These are phyloP conservation scores for Scrobipalpa atriplicella DNA, from an alignment of 2,888 invertebrate genomes.

Conservation along the genomic window DNA sequence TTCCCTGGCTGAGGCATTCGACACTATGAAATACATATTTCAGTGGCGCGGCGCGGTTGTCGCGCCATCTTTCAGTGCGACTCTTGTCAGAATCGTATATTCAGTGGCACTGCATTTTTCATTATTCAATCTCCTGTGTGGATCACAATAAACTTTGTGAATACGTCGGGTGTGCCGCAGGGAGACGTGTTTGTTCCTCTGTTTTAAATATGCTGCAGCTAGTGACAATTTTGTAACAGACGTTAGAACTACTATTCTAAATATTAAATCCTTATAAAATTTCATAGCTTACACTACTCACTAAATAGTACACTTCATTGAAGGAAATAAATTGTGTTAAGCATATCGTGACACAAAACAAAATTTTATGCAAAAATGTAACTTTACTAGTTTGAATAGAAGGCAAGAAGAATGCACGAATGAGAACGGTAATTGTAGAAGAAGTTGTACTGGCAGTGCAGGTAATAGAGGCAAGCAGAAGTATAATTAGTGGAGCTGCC, in stretches of 20 bases:
- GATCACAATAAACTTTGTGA: conserved; percentile 46
- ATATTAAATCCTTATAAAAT: no score
- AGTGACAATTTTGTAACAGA: conserved; percentile 2
- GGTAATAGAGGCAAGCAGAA: conserved; percentile 58
- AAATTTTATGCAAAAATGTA: neutral
- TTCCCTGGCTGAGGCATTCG: conserved; percentile 41
- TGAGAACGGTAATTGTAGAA: conserved; percentile 37
- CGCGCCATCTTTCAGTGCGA: conserved; percentile 55
- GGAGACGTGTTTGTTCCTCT: conserved; percentile 36
- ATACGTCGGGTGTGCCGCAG: conserved; percentile 38
- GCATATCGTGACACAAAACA: neutral
- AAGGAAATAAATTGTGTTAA: neutral
- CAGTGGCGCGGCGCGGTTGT: conserved; percentile 45
- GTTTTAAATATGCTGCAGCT: conserved; percentile 14
- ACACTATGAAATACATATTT: conserved; percentile 57
- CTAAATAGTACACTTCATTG: neutral
- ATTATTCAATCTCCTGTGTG: conserved; percentile 63
- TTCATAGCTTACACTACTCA: neutral
- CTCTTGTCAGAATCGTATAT: conserved; percentile 59
- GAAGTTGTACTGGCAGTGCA: conserved; percentile 40
- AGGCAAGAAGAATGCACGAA: conserved; percentile 19
- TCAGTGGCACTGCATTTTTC: conserved; percentile 67
- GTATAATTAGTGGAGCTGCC: conserved; percentile 68
- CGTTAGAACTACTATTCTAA: neutral
- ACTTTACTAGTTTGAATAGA: neutral